Evolutionary conservation across 2,888 invertebrate species (phyloP).

Genomic region (Pterostichus madidus): DNA sequence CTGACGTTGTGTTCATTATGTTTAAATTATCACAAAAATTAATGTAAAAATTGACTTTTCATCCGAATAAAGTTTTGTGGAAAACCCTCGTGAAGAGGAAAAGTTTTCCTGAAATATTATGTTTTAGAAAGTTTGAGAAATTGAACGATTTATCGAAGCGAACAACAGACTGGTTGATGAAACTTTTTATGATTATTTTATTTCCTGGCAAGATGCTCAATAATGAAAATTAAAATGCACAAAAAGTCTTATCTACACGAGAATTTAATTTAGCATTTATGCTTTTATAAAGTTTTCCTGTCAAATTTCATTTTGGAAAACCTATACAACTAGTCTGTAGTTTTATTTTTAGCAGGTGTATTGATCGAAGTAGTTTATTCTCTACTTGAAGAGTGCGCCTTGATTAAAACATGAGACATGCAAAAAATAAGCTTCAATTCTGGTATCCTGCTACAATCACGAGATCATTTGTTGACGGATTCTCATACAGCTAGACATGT

Average conservation of each 20-base stretch:
- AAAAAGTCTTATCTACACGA: conserved; percentile 42
- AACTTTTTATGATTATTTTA: conserved; percentile 58
- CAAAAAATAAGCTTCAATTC: not conserved
- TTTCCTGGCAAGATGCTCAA: conserved; percentile 46
- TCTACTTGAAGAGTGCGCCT: not conserved
- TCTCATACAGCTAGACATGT: too few species aligned
- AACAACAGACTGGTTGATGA: conserved; percentile 45
- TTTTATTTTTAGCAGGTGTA: too few species aligned
- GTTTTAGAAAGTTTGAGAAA: conserved; percentile 51
- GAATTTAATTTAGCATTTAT: conserved; percentile 38
- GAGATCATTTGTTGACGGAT: too few species aligned
- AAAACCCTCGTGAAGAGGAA: not conserved
- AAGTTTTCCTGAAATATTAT: conserved; percentile 45
- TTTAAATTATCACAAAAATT: conserved; percentile 46
- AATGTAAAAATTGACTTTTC: conserved; percentile 53
- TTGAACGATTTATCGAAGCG: conserved; percentile 52
- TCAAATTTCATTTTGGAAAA: conserved; percentile 9
- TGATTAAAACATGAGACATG: conserved; percentile 21
- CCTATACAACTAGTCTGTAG: too few species aligned
- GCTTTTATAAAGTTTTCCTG: conserved; percentile 40
- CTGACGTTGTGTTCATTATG: conserved; percentile 3
- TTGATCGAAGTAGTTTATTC: too few species aligned
- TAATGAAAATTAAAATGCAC: conserved; percentile 47
- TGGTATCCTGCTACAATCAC: too few species aligned
- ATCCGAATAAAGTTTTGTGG: conserved; percentile 8